Conservation (phyloP, 1,140 invertebrate genomes). For the Camponotus vicinus region DNA sequence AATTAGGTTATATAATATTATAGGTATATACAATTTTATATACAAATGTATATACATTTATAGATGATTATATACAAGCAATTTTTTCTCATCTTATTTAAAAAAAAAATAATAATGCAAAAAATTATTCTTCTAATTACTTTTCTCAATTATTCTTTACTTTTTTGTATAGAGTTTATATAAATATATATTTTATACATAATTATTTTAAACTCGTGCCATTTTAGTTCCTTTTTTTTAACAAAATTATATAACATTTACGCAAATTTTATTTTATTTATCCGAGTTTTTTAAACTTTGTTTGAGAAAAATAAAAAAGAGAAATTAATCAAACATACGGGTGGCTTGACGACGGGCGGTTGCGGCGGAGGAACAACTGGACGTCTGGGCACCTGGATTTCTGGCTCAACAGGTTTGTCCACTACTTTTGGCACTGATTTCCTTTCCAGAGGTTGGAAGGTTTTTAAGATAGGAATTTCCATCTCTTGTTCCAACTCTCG, state of each 20-base stretch:
- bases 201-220: too few species aligned
- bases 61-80: neutral
- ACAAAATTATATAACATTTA: too few species aligned
- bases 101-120: neutral
- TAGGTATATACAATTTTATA: too few species aligned
- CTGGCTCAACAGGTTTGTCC: slow-evolving; percentile 83
- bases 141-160: too few species aligned
- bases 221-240: too few species aligned
- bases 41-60: too few species aligned
- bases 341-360: slow-evolving; percentile 84
- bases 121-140: too few species aligned
- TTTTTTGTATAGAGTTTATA: too few species aligned
- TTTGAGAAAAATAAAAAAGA: neutral
- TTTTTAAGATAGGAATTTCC: slow-evolving; percentile 83
- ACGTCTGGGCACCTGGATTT: slow-evolving; percentile 84
- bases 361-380: slow-evolving; percentile 87
- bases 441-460: slow-evolving; percentile 85
- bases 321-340: slow-evolving; percentile 72
- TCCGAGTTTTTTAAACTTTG: neutral
- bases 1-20: too few species aligned
- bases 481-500: slow-evolving; percentile 83
- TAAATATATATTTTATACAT: too few species aligned
- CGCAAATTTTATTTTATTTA: too few species aligned
- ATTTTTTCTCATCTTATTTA: neutral
- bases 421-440: slow-evolving; percentile 81